Evolutionary conservation across 2,113 vertebrate genomes (phyloP), one percentile per base, ranked within the genome.

Genomic region (Phocoena phocoena): DNA sequence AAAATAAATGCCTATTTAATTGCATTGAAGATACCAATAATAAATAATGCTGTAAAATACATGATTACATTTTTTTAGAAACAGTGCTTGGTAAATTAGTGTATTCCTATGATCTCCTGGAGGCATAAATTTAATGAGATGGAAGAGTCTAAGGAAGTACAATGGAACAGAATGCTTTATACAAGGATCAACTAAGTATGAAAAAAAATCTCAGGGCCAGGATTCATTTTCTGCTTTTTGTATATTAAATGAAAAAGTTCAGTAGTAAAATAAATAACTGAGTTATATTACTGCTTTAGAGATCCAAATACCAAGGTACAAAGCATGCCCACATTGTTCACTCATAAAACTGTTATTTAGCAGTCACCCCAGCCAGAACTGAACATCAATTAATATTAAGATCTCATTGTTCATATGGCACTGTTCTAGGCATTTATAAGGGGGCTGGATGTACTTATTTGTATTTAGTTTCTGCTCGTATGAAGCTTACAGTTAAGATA

Each of bases 401-500:
- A 85, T 83, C 36, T 89, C 81, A 87, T 90, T 92, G 74, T 84
- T 33, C 31, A 50, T 36, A 76, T 31, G 53, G 89, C 90, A 93
- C 83, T 84, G 80, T 58, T 33, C 50, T 88, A 88, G 65, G 89
- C 62, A 71, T 89, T 94, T 89, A 90, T 93, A 88, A 93, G 36
- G 26, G n/a, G 88, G 47, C 18, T 91, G 89, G 60, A 93, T 33
- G 68, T 38, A 62, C 71, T 95, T 96, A 74, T 82, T 97, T 80
- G 84, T 93, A 86, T 93, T 95, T 95, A 93, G 90, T 92, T 71
- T 94, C 76, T 60, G 77, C 33, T 96, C 47, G 88, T 92, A 94
- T 36, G 50, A 95, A 80, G 74, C 70, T 92, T 85, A 65, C 18
- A 44, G 90, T 95, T 94, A 84, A 90, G 90, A 88, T 73, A 96